Base-by-base conservation (phyloP, 2,113 vertebrate genomes). In the Rhombomys opimus region DNA sequence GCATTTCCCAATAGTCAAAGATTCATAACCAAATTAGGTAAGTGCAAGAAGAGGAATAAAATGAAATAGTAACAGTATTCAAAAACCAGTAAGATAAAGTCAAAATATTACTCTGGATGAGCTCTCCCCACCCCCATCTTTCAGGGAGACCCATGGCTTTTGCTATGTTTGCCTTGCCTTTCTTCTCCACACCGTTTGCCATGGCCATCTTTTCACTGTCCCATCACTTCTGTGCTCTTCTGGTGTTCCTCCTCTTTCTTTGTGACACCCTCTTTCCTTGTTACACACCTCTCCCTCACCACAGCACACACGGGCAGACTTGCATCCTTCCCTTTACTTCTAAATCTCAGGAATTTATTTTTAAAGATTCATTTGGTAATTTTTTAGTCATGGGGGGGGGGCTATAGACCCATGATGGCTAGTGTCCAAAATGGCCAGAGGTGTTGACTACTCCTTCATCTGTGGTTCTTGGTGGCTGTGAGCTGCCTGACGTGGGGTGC, bases 141-240 rank as follows among this genome's bases (percentile, higher is more conserved):
- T 46, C 65, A 68, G 7, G 30, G 85, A 87, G 18, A 4, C 46
- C 27, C 6, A 7, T 50, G 84, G 30, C 30, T 86, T 52, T 27
- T 2, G 9, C 41, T 87, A 41, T 0, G 0, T 32, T n/a, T 6
- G 1, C 18, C 17, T 35, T 32, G 18, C 15, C 30, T 0, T 14
- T 67, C 46, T 68, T 35, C 65, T 46, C 25, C 65, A 13, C 14
- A 18, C 23, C 3, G 0, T 85, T 67, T 67, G 61, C 22, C 14
- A 23, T 3, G 1, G 4, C 10, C 17, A 32, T 57, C 14, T 15
- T 57, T 57, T 57, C 15, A 46, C 61, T 7, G 14, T 22, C 38
- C 4, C 9, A 2, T 86, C 38, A 20, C 59, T 32, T 8, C 27
- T 18, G 8, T 18, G 61, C 32, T 5, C 11, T 86, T 46, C 82